Base-by-base conservation (phyloP, 1,140 invertebrate genomes). In the Drosophila repletoides region DNA sequence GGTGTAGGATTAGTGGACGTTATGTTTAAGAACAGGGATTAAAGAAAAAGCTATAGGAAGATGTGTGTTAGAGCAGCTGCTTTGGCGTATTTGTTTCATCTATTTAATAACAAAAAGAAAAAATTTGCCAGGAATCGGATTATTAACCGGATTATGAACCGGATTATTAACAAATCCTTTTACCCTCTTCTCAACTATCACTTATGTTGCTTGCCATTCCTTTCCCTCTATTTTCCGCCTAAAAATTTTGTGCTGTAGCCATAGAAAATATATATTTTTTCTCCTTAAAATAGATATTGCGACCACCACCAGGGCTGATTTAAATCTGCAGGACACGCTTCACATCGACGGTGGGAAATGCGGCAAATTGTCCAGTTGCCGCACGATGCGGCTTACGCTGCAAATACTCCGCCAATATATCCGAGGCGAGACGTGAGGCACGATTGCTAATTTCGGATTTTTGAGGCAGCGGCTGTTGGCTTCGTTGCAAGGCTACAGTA, bases 321-420 rank as follows among this genome's bases (percentile, higher is more conserved):
- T 63, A 88, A 26, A 88, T 73, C 65, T 88, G 81, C 15, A 90
- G 60, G 19, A 90, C 75, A 4, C 70, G 74, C 64, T 90, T 89
- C 19, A 90, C 86, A 68, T 90, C 89, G 14, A 88, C 80, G 43
- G 87, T 90, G 64, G 89, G 89, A 60, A 90, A 90, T 15, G 69
- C 65, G 5, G 87, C 73, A 21, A 90, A 90, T 33, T 89, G 84
- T 63, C 83, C 79, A 28, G 64, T 58, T 3, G 80, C 56, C 0
- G 89, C 88, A 12, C 89, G 69, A 74, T 90, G 86, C 7, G 89
- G 89, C 34, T 90, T 89, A 15, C 89, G 63, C 9, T 90, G 86
- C 51, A 90, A 43, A 69, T 90, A 90, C 58, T 90, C 89, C 5
- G 72, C 31, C 7, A 90, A 36, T 21, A 90, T 84, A 49, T 90